phyloP scores from a whole-genome alignment of 2,797 vertebrate species.

The Loris lydekkerianus region DNA sequence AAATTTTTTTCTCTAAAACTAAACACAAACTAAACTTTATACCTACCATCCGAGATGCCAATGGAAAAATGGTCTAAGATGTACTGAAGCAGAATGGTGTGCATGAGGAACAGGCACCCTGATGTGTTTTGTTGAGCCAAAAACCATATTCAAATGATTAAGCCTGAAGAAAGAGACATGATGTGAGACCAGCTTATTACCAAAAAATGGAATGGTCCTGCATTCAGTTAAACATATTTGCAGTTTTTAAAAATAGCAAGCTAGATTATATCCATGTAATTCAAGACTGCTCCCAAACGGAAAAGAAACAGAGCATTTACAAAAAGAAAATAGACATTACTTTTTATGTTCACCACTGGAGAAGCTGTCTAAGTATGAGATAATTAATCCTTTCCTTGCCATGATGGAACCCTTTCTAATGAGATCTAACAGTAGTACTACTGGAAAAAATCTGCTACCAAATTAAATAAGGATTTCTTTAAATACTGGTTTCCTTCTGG shows the following conservation, averaged over 20 bases:
- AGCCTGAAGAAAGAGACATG: constrained; percentile 89
- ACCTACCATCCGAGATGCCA: constrained; percentile 89
- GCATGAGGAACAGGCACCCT: constrained; percentile 88
- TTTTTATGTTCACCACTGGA: constrained; percentile 89
- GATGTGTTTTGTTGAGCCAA: constrained; percentile 91
- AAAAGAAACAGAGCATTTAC: constrained; percentile 88
- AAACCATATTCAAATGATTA: constrained; percentile 89
- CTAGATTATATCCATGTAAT: constrained; percentile 89
- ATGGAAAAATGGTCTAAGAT: constrained; percentile 89
- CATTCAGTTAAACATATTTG: constrained; percentile 87
- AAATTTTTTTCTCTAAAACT: constrained; percentile 90
- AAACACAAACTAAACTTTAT: constrained; percentile 92
- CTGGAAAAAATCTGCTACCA: constrained; percentile 80
- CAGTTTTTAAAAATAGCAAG: constrained; percentile 89
- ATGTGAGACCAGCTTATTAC: constrained; percentile 89
- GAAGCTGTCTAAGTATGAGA: constrained; percentile 88
- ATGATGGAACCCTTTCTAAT: constrained; percentile 80
- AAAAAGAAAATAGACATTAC: constrained; percentile 87
- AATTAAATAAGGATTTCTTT: constrained; percentile 81
- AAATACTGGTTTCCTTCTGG: constrained; percentile 87
- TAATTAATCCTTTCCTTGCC: constrained; percentile 78
- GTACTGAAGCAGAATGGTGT: constrained; percentile 89
- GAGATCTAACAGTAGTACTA: constrained; percentile 78
- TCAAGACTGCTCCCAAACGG: constrained; percentile 87
- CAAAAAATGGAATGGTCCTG: constrained; percentile 89